Base-by-base conservation (phyloP, 2,888 invertebrate species). In the Furcula furcula region DNA sequence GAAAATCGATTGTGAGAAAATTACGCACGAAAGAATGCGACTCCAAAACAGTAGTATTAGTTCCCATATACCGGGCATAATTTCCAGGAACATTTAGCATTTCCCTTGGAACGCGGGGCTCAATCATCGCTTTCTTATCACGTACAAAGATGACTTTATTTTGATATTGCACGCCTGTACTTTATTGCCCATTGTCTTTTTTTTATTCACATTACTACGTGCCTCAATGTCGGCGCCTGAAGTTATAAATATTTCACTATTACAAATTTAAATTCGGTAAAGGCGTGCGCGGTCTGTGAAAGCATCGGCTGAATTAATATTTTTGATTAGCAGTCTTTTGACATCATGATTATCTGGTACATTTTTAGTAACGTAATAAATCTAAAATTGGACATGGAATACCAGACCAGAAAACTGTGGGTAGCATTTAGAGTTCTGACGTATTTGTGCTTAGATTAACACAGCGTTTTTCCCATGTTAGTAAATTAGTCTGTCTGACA, bases 61-160 rank as follows among this genome's bases (percentile, higher is more conserved):
- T 61, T 61, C 55, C 55, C 59, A 57, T 54, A 56, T 58, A 34
- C 49, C 54, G 45, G 55, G 55, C 54, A 56, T 48, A 31, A 56
- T 58, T 79, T 78, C 79, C 64, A 53, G 57, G 80, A 77, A 79
- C 42, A 56, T 57, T 66, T 56, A 63, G 50, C 64, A 67, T 69
- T 55, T 34, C 38, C 40, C 55, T 56, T 54, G 51, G 49, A 46
- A 39, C 46, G 36, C 41, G 43, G 46, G 36, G 41, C 35, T 29
- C 36, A 33, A 34, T 39, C 36, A 65, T 59, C 34, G 52, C 56
- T 76, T 75, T 71, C 81, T 41, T 45, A 66, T 76, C 84, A 84
- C 84, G 85, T 75, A 58, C 63, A 18, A 40, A 72, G 71, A 81
- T 83, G 83, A 82, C 79, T 85, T 77, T 70, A 82, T 84, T 85